Percentiles rank a stretch among this genome's conserved stretches.
Evolutionary conservation across 2,113 vertebrate species (phyloP).

Genomic region (rat (Rattus norvegicus)): DNA sequence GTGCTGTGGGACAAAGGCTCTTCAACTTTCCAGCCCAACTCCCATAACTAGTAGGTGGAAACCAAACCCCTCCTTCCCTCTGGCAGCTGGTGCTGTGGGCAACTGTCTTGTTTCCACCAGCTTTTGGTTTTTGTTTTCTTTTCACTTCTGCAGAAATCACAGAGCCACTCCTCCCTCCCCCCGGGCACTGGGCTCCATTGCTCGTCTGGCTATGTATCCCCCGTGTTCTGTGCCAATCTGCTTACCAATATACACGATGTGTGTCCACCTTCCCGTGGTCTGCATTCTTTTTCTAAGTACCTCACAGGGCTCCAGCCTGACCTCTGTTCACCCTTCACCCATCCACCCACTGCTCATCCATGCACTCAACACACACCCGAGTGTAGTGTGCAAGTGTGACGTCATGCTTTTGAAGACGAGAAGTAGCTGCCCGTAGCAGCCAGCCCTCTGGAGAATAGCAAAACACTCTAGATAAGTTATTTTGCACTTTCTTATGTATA

Average conservation of each 20-base stretch:
- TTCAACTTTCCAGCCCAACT: slow-evolving; percentile 2
- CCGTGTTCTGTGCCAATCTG: slow-evolving; percentile 78
- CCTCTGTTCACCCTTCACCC: slow-evolving; percentile 74
- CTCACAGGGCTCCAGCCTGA: slow-evolving; percentile 84
- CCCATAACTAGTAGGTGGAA: slow-evolving; percentile 72
- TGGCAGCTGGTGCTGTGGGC: slow-evolving; percentile 89
- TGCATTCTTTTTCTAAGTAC: slow-evolving; percentile 82
- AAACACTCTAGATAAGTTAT: slow-evolving; percentile 91
- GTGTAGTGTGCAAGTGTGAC: slow-evolving; percentile 88
- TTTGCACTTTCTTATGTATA: slow-evolving; percentile 97
- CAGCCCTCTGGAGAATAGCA: slow-evolving; percentile 85
- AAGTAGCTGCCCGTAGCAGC: slow-evolving; percentile 83
- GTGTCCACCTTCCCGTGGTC: slow-evolving; percentile 73
- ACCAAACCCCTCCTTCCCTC: slow-evolving; percentile 77
- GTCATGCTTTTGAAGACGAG: slow-evolving; percentile 85
- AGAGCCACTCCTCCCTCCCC: slow-evolving; percentile 45
- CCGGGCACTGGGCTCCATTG: slow-evolving; percentile 50
- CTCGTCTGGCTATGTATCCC: slow-evolving; percentile 46
- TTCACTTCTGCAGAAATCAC: slow-evolving; percentile 80
- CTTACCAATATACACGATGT: slow-evolving; percentile 72
- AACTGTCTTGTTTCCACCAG: slow-evolving; percentile 78
- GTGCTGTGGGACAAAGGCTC: slow-evolving; percentile 60
- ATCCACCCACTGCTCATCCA: not conserved
- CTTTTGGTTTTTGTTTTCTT: slow-evolving; percentile 56
- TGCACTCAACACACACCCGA: slow-evolving; percentile 73